A percentile compares a stretch with the other conserved stretches of the same genome.
Conservation (phyloP, 2,888 invertebrate genomes). For the Ophraella communa region DNA sequence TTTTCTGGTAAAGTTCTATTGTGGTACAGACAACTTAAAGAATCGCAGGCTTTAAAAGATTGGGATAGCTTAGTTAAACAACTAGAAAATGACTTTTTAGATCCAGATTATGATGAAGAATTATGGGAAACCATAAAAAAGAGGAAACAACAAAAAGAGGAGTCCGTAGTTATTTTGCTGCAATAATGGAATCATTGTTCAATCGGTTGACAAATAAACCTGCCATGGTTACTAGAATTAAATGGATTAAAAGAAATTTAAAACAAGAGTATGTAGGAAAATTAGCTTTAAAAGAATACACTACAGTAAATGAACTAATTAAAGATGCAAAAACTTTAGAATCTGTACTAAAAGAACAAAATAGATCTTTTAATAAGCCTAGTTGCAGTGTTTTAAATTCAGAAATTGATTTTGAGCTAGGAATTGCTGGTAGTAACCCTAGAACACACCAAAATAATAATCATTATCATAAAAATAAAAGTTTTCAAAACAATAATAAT, state of each 20-base stretch:
- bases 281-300: constrained; percentile 7
- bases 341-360: neutral
- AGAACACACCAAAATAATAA: neutral
- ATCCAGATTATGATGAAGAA: constrained; percentile 22
- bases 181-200: constrained; percentile 13
- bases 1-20: constrained; percentile 15
- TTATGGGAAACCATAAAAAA: constrained; percentile 11
- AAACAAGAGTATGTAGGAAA: neutral
- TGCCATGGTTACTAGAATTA: constrained; percentile 10
- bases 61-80: constrained; percentile 17
- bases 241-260: constrained; percentile 14
- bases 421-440: neutral
- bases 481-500: neutral
- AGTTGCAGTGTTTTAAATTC: neutral
- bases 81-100: constrained; percentile 14
- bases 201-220: constrained; percentile 3
- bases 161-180: constrained; percentile 15
- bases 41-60: constrained; percentile 2
- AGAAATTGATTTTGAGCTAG: neutral
- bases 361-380: neutral
- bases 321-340: neutral
- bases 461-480: neutral
- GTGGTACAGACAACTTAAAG: constrained; percentile 16
- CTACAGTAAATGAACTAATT: neutral
- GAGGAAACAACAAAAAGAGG: constrained; percentile 10